phyloP scores from a whole-genome alignment of 2,888 invertebrate genomes.

The Chrysolina americana region DNA sequence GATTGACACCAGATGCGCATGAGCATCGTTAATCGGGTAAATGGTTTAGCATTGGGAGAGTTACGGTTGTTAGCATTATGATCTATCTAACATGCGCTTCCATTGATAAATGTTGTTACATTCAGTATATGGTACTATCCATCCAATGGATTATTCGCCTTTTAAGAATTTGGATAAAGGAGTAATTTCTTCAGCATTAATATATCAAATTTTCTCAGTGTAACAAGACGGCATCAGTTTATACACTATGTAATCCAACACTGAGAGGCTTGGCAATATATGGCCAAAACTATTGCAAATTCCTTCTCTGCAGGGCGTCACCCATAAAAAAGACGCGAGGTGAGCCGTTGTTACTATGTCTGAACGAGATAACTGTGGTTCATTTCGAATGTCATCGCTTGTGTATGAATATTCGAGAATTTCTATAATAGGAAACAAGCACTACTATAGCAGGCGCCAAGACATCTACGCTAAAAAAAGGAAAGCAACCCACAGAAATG shows the following conservation, averaged over 20 bases:
- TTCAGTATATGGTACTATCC: too few relatives aligned
- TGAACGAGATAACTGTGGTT: slow-evolving; percentile 49
- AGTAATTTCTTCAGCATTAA: not conserved
- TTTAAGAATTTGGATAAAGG: too few relatives aligned
- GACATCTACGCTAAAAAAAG: slow-evolving; percentile 40
- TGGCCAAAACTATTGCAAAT: slow-evolving; percentile 35
- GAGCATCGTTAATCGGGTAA: too few relatives aligned
- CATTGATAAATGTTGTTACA: too few relatives aligned
- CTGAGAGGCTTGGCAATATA: slow-evolving; percentile 14
- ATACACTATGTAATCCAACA: not conserved
- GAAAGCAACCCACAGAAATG: slow-evolving; percentile 24
- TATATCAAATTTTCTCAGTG: not conserved
- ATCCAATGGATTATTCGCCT: too few relatives aligned
- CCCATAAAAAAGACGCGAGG: slow-evolving; percentile 29
- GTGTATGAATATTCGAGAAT: slow-evolving; percentile 48
- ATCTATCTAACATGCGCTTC: too few relatives aligned
- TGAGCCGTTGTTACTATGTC: slow-evolving; percentile 40
- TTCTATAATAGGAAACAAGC: slow-evolving; percentile 58
- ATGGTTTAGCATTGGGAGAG: too few relatives aligned
- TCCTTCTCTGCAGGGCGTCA: slow-evolving; percentile 35
- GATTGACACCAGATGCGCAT: too few relatives aligned
- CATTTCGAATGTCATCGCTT: slow-evolving; percentile 51
- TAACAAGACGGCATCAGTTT: not conserved
- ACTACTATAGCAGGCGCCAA: slow-evolving; percentile 55
- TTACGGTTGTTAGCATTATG: too few relatives aligned